Evolutionary conservation across 1,140 invertebrate genomes (phyloP), one percentile per base, ranked within the genome.

Genomic region (Polyergus mexicanus): DNA sequence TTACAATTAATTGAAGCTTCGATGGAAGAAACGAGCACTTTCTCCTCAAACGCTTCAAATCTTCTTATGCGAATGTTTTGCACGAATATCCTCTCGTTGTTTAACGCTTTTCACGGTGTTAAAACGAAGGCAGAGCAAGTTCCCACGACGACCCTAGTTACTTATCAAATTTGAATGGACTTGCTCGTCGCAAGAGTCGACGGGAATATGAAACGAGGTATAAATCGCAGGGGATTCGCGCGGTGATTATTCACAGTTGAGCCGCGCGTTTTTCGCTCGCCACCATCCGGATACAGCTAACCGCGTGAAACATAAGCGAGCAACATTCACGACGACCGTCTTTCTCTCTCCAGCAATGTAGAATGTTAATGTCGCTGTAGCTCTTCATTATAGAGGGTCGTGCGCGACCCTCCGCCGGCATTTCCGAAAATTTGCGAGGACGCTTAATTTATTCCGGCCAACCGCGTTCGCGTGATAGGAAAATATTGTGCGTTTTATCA

Each of bases 401-500:
- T 51, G 16, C 54, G n/a, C 54, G 56, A 74, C 54, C 16, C 38
- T 60, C 51, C 38, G 25, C 54, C 38, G 38, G 76, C 41, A 83
- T 83, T 83, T 60, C 54, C 68, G 68, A 83, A 83, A 72, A 83
- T 83, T 74, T 83, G 78, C 78, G 68, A 83, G 68, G 38, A 83
- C 54, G 65, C 68, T 83, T 83, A 83, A 83, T 83, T 83, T 83
- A 83, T 83, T 74, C 68, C 38, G 41, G 54, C 32, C 63, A 41
- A 60, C 68, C 68, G 68, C 66, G 28, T 38, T 71, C 28, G 38
- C 66, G 38, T 83, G 78, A 83, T 83, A 60, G 68, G 78, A 41
- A 83, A 83, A 83, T 83, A 83, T 83, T 83, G 78, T 83, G 54
- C 54, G 68, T 83, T 83, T 83, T 83, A 74, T 83, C 78, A 83